Evolutionary conservation across 1,140 invertebrate genomes (phyloP), one percentile per base, ranked within the genome.

Genomic region (Paracyclopina nana): DNA sequence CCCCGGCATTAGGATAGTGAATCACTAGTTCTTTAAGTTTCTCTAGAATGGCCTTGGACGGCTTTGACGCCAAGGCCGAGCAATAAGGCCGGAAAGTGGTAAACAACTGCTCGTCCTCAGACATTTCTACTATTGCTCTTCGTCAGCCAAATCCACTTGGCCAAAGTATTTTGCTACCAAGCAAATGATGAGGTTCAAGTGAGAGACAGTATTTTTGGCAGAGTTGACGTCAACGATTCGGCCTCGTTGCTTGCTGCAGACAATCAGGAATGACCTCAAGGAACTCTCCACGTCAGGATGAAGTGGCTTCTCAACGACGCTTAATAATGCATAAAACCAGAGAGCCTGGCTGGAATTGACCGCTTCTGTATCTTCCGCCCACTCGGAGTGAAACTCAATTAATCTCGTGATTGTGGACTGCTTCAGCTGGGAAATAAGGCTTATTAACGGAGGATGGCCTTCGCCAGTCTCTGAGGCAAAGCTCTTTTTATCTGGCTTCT

Each of bases 161-260:
- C 45, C 28, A 48, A 48, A 48, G 28, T 48, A 48, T 29, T 48
- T 48, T 14, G 45, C 25, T 14, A 48, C 45, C 6, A 48, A 16
- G 22, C 45, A 48, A 48, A 48, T 48, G 28, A 48, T 26, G 4
- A 48, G 25, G n/a, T 14, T 48, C 6, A 48, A 20, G 6, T 40
- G 2, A 8, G 45, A 27, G 2, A 27, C 30, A 6, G 18, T 3
- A 6, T 48, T 28, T 24, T 16, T 16, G 20, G n/a, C 2, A 38
- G 4, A 20, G 20, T 38, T 38, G 14, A 16, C 34, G 2, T 45
- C 24, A 3, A 20, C 25, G 16, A 25, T 16, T 31, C 30, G 14
- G n/a, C 4, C 11, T 29, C 45, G 16, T 30, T 48, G 16, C 22
- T 31, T 3, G 5, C 20, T 26, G 4, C 25, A 26, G 8, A 29